phyloP scores from a whole-genome alignment of 2,888 invertebrate genomes.

The Aphelenchoides bicaudatus region DNA sequence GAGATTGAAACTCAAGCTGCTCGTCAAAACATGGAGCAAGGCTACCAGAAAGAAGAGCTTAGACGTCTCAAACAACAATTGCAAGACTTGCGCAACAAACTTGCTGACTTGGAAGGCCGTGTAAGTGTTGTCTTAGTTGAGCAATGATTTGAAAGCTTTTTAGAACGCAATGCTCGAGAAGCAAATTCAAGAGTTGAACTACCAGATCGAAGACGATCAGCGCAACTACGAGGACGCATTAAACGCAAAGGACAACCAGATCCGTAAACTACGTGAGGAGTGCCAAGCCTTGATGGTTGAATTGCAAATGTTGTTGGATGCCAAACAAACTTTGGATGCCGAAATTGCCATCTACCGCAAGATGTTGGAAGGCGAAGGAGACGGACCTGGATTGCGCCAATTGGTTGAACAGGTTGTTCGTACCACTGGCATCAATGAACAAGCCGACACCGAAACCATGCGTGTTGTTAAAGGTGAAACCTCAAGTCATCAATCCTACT shows the following conservation, averaged over 20 bases:
- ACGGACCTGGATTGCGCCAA: constrained; percentile 61
- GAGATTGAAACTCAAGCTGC: constrained; percentile 64
- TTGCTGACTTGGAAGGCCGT: constrained; percentile 64
- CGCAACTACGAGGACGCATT: constrained; percentile 62
- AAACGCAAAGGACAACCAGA: constrained; percentile 59
- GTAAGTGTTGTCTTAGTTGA: constrained; percentile 55
- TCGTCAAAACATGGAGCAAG: constrained; percentile 63
- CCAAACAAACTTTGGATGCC: constrained; percentile 65
- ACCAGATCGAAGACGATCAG: constrained; percentile 64
- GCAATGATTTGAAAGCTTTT: constrained; percentile 23
- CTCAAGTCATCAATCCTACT: constrained; percentile 64
- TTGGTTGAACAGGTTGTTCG: constrained; percentile 60
- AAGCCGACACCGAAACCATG: constrained; percentile 53
- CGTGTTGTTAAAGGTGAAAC: constrained; percentile 63
- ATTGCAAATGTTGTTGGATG: constrained; percentile 63
- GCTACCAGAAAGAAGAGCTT: constrained; percentile 63
- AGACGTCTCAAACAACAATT: constrained; percentile 63
- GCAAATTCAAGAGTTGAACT: constrained; percentile 63
- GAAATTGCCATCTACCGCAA: constrained; percentile 67
- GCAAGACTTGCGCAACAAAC: constrained; percentile 63
- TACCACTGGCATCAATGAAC: constrained; percentile 52
- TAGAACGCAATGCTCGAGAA: constrained; percentile 64
- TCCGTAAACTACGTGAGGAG: constrained; percentile 61
- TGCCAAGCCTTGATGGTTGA: constrained; percentile 62
- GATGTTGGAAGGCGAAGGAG: constrained; percentile 66